Base-by-base conservation (phyloP, 2,888 invertebrate genomes). In the Trichopria drosophilae region DNA sequence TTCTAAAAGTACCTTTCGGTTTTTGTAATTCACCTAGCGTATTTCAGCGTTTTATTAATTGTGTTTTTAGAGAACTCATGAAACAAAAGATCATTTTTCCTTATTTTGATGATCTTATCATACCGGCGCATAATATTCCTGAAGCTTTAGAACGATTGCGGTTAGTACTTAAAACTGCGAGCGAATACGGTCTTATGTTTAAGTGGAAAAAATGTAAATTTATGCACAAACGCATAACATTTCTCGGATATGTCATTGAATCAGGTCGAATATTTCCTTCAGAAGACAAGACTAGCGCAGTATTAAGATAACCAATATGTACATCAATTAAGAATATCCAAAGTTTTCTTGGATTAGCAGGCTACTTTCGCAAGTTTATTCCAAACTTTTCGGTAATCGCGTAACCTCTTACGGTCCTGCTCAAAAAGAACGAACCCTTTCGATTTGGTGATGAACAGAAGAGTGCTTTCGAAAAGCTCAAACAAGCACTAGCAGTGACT, bases 61-160 rank as follows among this genome's bases (percentile, higher is more conserved):
- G 20, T 32, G 31, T 44, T 9, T 53, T 53, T 24, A 32, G 16
- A 3, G 29, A 41, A 5, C 23, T 53, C 6, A 22, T 24, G 3
- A 43, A 23, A 18, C 34, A 26, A 13, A 16, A 22, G 2, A 28
- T 53, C 20, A 23, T 52, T 7, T 37, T 9, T 7, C 23, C 40
- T 34, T 53, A 53, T 16, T 40, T 53, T 3, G 53, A 53, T 16
- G 48, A 53, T 15, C 28, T 53, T 9, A 48, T 48, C n/a, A 40
- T 53, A 31, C 31, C 46, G 16, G 39, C 39, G 2, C 7, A 10
- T 2, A 34, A 44, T 28, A 41, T 48, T 24, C 7, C 19, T 7
- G 48, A 52, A 48, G 44, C 44, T 1, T 9, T 43, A 7, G 3
- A 22, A 13, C 28, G 41, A 18, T 16, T 51, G 2, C 16, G 36